Evolutionary conservation across 2,113 vertebrate species (phyloP), one percentile per base, ranked within the genome.

Genomic region (Urocynchramus pylzowi): DNA sequence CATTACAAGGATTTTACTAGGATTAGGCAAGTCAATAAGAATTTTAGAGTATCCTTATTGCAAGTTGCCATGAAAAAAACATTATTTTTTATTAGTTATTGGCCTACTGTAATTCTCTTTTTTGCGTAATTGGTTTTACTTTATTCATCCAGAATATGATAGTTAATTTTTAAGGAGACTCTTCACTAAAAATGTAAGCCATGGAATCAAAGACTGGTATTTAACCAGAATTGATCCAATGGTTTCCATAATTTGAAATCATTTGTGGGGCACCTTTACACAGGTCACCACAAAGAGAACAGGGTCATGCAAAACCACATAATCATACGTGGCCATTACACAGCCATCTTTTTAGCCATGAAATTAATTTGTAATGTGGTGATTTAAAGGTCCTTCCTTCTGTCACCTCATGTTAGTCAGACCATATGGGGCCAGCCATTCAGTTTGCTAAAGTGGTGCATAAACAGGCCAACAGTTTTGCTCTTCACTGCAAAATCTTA

Each of bases 1-100:
- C 77, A 93, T 84, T 86, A 83, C 73, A 90, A 80, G 37, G 37
- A 49, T 47, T 65, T 93, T 89, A 49, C 63, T 80, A 76, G 64
- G 65, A 63, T 90, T 95, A 95, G 54, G 5, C 10, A 95, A 90
- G 42, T 96, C 35, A 75, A 19, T 94, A 76, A 91, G 60, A 95
- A 73, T 88, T 74, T 84, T 96, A 65, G 69, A 85, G 33, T 68
- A 82, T 93, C 44, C 24, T 88, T 74, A 76, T 41, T 74, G 21
- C 23, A 70, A 60, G 77, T 44, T 78, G 10, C 26, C 30, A 35
- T 50, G n/a, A 59, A 81, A 35, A 31, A 42, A 47, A 8, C 5
- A 9, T 67, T 81, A 54, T 75, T 94, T 79, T 71, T 89, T 52
- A 49, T 73, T 75, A 68, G 10, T 52, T 90, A 26, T 68, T 84